phyloP scores from a whole-genome alignment of 2,797 vertebrate genomes.

The Eospalax fontanierii region DNA sequence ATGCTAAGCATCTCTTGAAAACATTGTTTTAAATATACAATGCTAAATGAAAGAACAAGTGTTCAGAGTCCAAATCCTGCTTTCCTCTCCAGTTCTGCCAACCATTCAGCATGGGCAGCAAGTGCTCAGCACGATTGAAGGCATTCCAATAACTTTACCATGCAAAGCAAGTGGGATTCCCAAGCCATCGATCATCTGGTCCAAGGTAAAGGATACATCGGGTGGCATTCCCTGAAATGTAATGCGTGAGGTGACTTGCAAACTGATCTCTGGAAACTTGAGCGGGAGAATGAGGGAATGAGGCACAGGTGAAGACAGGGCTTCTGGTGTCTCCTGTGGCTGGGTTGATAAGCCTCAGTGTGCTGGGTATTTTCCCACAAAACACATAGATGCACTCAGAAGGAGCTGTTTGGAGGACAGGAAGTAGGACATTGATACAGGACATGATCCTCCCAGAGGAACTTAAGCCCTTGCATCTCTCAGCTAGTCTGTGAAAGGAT shows the following conservation, averaged over 20 bases:
- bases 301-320: neutral
- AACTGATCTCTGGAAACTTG: neutral
- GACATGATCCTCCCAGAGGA: neutral
- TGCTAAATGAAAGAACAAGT: neutral
- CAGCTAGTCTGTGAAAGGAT: neutral
- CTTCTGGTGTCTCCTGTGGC: neutral
- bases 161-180: conserved; percentile 95
- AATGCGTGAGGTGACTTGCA: neutral
- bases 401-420: neutral
- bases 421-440: neutral
- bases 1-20: neutral
- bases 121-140: conserved; percentile 97
- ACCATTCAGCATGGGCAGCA: conserved; percentile 97
- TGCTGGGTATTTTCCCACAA: neutral
- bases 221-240: neutral
- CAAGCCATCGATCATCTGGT: conserved; percentile 94
- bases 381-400: neutral
- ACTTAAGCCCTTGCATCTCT: neutral
- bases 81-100: conserved; percentile 93
- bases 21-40: neutral
- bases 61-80: conserved; percentile 20
- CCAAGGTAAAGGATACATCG: conserved; percentile 92
- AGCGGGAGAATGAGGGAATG: neutral
- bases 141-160: conserved; percentile 93
- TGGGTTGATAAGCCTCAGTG: neutral